Evolutionary conservation across 1,140 invertebrate species (phyloP).

Genomic region (Oscheius sp.): DNA sequence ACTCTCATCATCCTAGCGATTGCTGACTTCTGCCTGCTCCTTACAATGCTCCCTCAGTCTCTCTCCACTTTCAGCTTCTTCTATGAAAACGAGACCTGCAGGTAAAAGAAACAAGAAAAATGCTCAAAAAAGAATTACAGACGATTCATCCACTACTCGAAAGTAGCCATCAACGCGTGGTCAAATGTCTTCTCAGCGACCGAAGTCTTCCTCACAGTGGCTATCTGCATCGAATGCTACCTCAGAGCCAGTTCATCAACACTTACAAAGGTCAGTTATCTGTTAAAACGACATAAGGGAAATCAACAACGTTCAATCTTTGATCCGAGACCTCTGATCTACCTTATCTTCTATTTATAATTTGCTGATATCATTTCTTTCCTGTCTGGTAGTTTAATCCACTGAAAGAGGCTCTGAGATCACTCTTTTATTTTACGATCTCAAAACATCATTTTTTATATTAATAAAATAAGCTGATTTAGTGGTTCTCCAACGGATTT

Average conservation of each 20-base stretch:
- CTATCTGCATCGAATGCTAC: neutral
- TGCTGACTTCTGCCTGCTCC: neutral
- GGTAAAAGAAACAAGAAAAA: neutral
- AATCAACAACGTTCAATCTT: no score
- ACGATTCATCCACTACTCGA: constrained; percentile 1
- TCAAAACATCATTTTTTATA: neutral
- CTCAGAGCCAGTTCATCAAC: neutral
- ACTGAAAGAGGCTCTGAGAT: no score
- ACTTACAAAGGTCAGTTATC: neutral
- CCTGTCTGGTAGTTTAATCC: no score
- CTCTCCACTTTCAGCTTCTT: neutral
- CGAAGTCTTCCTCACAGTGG: neutral
- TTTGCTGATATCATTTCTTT: no score
- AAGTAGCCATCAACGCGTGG: neutral
- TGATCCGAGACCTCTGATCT: no score
- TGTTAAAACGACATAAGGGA: no score
- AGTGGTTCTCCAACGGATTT: neutral
- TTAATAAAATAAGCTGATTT: neutral
- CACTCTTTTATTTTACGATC: neutral
- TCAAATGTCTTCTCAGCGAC: neutral
- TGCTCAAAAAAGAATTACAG: neutral
- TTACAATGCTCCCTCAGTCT: neutral
- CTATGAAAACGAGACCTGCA: neutral
- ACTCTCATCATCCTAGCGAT: neutral
- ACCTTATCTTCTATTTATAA: no score